Percentiles rank a stretch among this genome's conserved stretches.
phyloP scores from a whole-genome alignment of 2,797 vertebrate genomes.

The Bufotes viridis region DNA sequence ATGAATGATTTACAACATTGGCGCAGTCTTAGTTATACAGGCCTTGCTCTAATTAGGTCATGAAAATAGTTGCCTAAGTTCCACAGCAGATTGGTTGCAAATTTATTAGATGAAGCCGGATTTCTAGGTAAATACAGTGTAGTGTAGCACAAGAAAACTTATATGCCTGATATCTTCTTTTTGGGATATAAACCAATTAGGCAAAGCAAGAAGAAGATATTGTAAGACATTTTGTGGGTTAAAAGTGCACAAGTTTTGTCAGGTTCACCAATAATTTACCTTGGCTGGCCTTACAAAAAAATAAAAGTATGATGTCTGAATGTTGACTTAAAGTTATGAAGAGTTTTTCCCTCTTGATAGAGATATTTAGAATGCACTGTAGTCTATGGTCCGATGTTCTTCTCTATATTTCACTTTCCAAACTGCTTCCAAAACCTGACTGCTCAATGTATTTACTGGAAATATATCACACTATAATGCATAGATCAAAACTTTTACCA shows the following conservation, averaged over 20 bases:
- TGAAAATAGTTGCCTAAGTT: constrained; percentile 50
- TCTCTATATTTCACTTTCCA: constrained; percentile 45
- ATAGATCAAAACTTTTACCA: constrained; percentile 39
- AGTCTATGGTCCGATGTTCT: constrained; percentile 18
- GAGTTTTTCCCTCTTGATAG: constrained; percentile 43
- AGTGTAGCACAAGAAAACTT: neutral
- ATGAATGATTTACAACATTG: constrained; percentile 62
- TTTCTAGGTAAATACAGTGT: constrained; percentile 29
- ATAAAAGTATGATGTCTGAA: constrained; percentile 19
- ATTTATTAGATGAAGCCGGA: constrained; percentile 42
- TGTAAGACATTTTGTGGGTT: constrained; percentile 20
- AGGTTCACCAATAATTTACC: constrained; percentile 34
- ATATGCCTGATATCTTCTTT: constrained; percentile 15
- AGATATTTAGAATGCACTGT: constrained; percentile 48
- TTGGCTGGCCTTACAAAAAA: constrained; percentile 32
- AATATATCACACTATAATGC: constrained; percentile 42
- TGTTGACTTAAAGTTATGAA: constrained; percentile 46
- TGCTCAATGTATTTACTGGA: constrained; percentile 31
- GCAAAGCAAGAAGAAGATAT: neutral
- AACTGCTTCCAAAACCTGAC: constrained; percentile 55
- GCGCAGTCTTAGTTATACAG: constrained; percentile 55
- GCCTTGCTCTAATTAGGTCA: constrained; percentile 58
- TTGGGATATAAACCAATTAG: constrained; percentile 10
- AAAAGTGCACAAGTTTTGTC: constrained; percentile 37
- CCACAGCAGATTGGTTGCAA: too few relatives aligned